These are phyloP conservation scores for Egretta garzetta DNA, from an alignment of 2,113 vertebrate genomes.

Conservation along the genomic window DNA sequence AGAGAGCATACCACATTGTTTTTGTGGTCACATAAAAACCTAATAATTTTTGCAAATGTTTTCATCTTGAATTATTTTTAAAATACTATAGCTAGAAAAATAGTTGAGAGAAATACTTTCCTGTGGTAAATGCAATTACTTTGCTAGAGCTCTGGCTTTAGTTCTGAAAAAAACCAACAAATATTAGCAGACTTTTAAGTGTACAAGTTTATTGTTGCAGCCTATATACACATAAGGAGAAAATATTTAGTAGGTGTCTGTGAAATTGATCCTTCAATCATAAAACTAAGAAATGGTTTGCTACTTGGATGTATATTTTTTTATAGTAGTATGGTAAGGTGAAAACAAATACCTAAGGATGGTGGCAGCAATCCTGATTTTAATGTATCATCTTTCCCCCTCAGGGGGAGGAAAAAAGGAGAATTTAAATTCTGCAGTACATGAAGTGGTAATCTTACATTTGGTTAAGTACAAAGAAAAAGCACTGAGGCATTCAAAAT, in stretches of 20 bases:
- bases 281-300: not conserved
- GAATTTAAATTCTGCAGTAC: slow-evolving; percentile 51
- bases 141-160: not conserved
- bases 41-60: not conserved
- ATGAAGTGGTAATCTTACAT: slow-evolving; percentile 50
- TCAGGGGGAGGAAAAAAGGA: not conserved
- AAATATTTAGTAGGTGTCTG: not conserved
- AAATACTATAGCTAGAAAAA: not conserved
- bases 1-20: not conserved
- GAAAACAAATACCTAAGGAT: not conserved
- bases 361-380: not conserved
- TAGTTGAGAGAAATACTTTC: not conserved
- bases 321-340: not conserved
- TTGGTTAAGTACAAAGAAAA: slow-evolving; percentile 69
- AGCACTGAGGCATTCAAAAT: slow-evolving; percentile 73
- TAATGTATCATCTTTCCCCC: not conserved
- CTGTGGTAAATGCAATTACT: not conserved
- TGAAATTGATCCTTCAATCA: not conserved
- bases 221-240: not conserved
- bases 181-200: not conserved
- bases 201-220: not conserved
- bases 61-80: not conserved
- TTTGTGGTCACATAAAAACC: not conserved
- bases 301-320: not conserved
- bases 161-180: not conserved